Evolutionary conservation across 2,797 vertebrate genomes (phyloP).

Genomic region (Podargus strigoides): DNA sequence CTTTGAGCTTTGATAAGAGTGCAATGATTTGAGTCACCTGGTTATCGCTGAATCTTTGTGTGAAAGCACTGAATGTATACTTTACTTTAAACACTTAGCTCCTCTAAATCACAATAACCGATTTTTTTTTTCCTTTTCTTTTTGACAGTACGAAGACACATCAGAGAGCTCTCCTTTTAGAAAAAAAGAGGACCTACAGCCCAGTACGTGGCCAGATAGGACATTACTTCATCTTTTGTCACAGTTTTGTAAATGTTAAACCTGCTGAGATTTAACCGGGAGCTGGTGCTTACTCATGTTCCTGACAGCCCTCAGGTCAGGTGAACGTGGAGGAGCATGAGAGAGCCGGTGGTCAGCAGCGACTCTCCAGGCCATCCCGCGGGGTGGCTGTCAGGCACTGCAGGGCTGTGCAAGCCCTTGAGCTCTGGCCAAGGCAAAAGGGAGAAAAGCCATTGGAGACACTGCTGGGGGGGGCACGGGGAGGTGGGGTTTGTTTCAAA

Average conservation of each 20-base stretch:
- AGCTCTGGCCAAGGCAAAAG: accelerated
- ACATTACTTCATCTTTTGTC: not conserved
- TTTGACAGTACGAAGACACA: not conserved
- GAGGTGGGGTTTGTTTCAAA: not conserved
- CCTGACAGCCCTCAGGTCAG: not conserved
- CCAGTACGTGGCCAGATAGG: not conserved
- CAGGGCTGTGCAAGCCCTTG: accelerated
- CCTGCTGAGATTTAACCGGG: not conserved
- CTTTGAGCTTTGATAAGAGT: not conserved
- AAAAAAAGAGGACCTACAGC: not conserved
- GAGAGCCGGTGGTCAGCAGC: not conserved
- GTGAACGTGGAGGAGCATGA: not conserved
- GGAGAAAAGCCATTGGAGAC: not conserved
- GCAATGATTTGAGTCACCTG: not conserved
- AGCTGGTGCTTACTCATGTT: not conserved
- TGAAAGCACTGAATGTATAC: not conserved
- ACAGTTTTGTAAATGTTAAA: not conserved
- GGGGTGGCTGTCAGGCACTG: accelerated
- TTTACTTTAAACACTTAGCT: not conserved
- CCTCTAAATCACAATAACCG: not conserved
- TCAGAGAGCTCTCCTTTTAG: not conserved
- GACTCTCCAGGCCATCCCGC: not conserved
- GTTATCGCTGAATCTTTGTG: not conserved
- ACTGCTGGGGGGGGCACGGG: accelerated
- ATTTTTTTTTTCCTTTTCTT: not conserved